These are phyloP conservation scores for Serilophus lunatus DNA, from an alignment of 2,113 vertebrate species.

Conservation along the genomic window DNA sequence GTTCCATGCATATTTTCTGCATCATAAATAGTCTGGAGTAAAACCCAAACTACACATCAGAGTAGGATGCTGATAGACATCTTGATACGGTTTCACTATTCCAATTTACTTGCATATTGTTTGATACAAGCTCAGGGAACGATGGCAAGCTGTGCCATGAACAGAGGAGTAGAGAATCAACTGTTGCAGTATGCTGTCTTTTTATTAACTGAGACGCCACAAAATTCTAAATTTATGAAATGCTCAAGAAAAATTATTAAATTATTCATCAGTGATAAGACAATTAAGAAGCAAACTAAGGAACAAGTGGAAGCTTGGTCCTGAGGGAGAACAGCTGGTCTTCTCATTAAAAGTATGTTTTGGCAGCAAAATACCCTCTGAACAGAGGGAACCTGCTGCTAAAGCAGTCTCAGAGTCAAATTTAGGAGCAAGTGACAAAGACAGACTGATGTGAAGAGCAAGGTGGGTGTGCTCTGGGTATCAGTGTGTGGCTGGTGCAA, in stretches of 20 bases:
- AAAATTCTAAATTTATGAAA: conserved; percentile 35
- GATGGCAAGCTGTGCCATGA: conserved; percentile 17
- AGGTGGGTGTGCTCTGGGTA: background rate
- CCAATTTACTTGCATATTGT: conserved; percentile 56
- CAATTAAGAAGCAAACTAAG: conserved; percentile 71
- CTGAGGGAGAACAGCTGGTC: conserved; percentile 64
- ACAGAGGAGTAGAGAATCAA: background rate
- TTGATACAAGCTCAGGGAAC: conserved; percentile 27
- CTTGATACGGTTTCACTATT: conserved; percentile 3
- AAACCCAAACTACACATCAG: conserved; percentile 48
- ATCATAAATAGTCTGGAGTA: background rate
- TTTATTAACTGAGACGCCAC: conserved; percentile 31
- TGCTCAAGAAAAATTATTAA: conserved; percentile 40
- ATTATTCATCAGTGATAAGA: conserved; percentile 70
- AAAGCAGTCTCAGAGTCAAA: conserved; percentile 21
- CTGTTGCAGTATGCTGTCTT: background rate
- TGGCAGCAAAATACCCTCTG: conserved; percentile 24
- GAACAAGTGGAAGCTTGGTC: conserved; percentile 43
- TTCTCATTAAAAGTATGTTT: conserved; percentile 46
- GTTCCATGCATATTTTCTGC: background rate
- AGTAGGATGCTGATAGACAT: conserved; percentile 16
- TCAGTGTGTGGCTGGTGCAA: background rate
- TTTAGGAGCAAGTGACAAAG: background rate
- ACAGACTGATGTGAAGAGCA: background rate
- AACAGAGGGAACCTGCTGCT: conserved; percentile 31